Base-by-base conservation (phyloP, 1,140 invertebrate genomes). In the Drosophila virilis region DNA sequence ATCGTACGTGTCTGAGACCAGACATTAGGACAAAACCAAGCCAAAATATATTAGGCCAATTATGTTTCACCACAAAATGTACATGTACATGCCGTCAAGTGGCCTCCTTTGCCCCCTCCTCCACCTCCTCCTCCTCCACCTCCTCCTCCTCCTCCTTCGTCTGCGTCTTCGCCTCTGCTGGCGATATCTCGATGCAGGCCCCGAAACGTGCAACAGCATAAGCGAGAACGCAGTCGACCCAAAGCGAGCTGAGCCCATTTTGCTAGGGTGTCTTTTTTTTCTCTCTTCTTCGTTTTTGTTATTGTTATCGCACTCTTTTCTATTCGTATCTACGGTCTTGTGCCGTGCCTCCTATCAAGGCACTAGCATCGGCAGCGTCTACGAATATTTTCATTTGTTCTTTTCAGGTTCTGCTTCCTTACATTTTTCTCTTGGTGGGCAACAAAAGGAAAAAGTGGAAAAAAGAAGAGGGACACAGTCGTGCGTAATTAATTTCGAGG, bases 41-140 rank as follows among this genome's bases (percentile, higher is more conserved):
- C 75, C 73, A 50, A 82, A 82, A 82, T 86, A 82, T 86, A 86
- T 86, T 86, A 77, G 83, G 83, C 83, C 82, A 86, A 88, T 86
- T 86, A 86, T 86, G 77, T 82, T 82, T 73, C 48, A 52, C 12
- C 13, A 32, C 69, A 77, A 85, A 86, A 85, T 84, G 65, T 80
- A 86, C 83, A 86, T 82, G 65, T 75, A 70, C 55, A 35, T 58
- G 38, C 61, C 74, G 62, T 78, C 74, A 75, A 81, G 81, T 78
- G 74, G 65, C 52, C 66, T 67, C 74, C 13, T 62, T 54, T 22
- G 22, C 22, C 22, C 3, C 0, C 22, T 1, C 1, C 22, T 22
- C 1, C 2, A 2, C 22, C 61, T 51, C 42, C 45, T 57, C 15
- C 59, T 28, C 22, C 54, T 35, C 13, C n/a, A n/a, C n/a, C n/a